A percentile compares a stretch with the other conserved stretches of the same genome.
Conservation (phyloP, 2,888 invertebrate genomes). For the Acronicta alni region DNA sequence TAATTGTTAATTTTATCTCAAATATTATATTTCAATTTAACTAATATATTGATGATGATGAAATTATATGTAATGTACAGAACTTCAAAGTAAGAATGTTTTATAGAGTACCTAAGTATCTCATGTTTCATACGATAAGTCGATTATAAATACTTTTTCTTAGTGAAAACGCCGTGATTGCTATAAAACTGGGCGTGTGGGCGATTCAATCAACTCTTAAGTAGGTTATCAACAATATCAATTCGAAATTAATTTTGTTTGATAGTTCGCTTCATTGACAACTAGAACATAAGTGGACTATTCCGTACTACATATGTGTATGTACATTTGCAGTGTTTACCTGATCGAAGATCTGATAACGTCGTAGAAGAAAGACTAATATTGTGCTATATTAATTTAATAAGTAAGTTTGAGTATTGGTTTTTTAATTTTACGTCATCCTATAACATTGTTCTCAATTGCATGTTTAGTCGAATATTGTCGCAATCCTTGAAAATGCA, state of each 20-base stretch:
- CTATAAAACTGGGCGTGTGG: slow-evolving; percentile 16
- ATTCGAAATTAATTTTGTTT: slow-evolving; percentile 55
- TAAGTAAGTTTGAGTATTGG: too few species aligned
- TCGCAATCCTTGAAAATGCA: too few species aligned
- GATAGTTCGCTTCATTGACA: slow-evolving; percentile 55
- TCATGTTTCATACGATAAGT: neutral
- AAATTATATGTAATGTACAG: neutral
- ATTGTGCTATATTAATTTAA: too few species aligned
- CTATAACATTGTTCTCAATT: too few species aligned
- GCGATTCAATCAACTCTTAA: slow-evolving; percentile 51
- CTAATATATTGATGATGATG: too few species aligned
- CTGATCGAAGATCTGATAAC: slow-evolving; percentile 45
- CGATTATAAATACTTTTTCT: neutral
- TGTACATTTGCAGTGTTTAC: slow-evolving; percentile 24
- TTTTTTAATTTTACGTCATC: too few species aligned
- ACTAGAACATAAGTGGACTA: slow-evolving; percentile 38
- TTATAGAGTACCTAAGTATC: too few species aligned
- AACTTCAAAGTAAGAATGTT: neutral
- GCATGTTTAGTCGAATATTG: too few species aligned
- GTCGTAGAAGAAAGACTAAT: slow-evolving; percentile 32
- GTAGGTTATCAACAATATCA: slow-evolving; percentile 64
- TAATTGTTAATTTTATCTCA: too few species aligned
- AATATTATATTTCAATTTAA: too few species aligned
- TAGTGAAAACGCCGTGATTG: slow-evolving; percentile 4
- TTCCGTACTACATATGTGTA: slow-evolving; percentile 13